Evolutionary conservation across 2,113 vertebrate genomes (phyloP).

Genomic region (Pampusana beccarii): DNA sequence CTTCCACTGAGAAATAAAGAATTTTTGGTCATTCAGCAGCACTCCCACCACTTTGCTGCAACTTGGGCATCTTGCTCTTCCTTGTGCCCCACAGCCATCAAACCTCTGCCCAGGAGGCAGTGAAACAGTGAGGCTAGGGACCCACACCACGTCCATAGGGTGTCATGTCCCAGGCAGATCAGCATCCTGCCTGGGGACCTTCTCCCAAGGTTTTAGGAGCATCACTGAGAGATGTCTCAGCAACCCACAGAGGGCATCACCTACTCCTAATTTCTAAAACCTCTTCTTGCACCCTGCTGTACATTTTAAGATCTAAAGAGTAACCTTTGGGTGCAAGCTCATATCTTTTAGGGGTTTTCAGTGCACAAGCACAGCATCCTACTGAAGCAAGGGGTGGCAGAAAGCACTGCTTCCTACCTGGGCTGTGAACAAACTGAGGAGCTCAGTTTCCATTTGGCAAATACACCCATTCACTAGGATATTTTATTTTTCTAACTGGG

Average conservation of each 20-base stretch:
- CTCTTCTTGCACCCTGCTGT: not conserved
- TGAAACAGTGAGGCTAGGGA: accelerated
- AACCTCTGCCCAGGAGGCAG: not conserved
- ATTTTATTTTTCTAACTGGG: not conserved
- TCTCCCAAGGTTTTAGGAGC: not conserved
- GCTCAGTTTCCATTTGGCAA: conserved; percentile 56
- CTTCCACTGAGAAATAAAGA: not conserved
- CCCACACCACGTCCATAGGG: not conserved
- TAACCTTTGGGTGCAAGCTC: not conserved
- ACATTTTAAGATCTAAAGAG: not conserved
- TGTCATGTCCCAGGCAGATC: no score
- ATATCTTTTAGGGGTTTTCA: not conserved
- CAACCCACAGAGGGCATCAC: not conserved
- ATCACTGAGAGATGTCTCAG: not conserved
- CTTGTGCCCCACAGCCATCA: not conserved
- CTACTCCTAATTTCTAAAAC: not conserved
- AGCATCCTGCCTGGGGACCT: accelerated
- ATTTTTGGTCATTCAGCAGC: not conserved
- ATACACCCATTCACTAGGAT: conserved; percentile 15
- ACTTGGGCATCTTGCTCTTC: not conserved
- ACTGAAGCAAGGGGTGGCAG: not conserved
- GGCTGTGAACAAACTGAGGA: conserved; percentile 17
- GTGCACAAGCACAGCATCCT: not conserved
- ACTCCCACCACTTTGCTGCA: not conserved
- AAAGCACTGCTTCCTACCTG: not conserved